Percentiles rank a stretch among this genome's conserved stretches.
Conservation (phyloP, 2,888 invertebrate species). For the Prionchulus punctatus region DNA sequence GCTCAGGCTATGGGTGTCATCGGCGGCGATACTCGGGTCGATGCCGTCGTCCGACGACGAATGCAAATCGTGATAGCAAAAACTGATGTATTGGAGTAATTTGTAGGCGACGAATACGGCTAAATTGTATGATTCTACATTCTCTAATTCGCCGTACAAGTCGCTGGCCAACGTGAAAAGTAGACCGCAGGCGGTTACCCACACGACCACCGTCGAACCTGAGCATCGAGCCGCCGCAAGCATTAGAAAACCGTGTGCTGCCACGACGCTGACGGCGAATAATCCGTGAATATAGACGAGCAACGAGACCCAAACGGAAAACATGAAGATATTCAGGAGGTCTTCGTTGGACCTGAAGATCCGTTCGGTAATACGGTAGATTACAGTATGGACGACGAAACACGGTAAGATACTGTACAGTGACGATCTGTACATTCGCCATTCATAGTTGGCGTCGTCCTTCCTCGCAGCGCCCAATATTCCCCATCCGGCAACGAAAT, state of each 20-base stretch:
- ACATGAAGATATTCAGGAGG: neutral
- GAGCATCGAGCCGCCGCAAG: neutral
- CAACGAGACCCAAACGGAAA: neutral
- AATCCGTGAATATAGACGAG: neutral
- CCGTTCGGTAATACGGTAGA: neutral
- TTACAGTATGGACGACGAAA: neutral
- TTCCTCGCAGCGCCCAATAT: slow-evolving; percentile 1
- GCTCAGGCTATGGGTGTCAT: no score
- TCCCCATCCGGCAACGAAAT: slow-evolving; percentile 8
- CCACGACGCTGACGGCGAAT: neutral
- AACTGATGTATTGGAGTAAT: slow-evolving; percentile 12
- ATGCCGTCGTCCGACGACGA: no score
- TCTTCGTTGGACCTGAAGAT: neutral
- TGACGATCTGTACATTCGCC: neutral
- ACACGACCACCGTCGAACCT: neutral
- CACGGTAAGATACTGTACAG: neutral
- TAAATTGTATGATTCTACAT: neutral
- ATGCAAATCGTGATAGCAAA: slow-evolving; percentile 1
- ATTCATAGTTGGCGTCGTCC: slow-evolving; percentile 8
- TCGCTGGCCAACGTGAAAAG: neutral
- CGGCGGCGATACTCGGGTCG: no score
- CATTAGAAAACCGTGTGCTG: neutral
- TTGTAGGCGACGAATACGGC: slow-evolving; percentile 11
- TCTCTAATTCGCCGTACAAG: neutral
- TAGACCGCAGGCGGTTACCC: neutral